These are phyloP conservation scores for Caenorhabditis tropicalis DNA, from an alignment of 1,140 invertebrate genomes.

Conservation along the genomic window DNA sequence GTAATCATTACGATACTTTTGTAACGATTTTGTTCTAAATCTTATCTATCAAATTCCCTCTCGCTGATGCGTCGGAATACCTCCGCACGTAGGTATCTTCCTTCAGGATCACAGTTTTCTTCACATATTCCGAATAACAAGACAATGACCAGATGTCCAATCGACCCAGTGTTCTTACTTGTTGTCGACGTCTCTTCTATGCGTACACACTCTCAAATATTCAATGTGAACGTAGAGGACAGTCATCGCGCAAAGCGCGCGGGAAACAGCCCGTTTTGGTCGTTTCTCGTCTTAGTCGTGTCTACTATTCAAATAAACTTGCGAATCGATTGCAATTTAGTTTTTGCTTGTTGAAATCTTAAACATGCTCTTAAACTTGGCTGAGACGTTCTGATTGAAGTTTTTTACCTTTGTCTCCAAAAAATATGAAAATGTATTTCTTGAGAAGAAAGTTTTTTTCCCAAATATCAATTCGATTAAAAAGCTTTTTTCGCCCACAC, in stretches of 20 bases:
- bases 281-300: neutral
- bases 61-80: neutral
- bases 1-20: too few species aligned
- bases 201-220: neutral
- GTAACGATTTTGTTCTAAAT: too few species aligned
- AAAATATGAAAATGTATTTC: too few species aligned
- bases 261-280: constrained; percentile 34
- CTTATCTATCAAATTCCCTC: neutral
- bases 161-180: neutral
- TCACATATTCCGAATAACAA: neutral
- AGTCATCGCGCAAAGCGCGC: constrained; percentile 28
- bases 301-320: constrained; percentile 35
- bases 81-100: constrained; percentile 5
- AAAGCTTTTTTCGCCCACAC: neutral
- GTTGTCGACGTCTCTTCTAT: neutral
- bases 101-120: neutral
- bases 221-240: neutral
- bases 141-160: constrained; percentile 4
- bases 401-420: too few species aligned
- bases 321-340: neutral
- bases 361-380: neutral
- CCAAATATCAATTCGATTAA: too few species aligned
- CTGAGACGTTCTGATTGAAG: too few species aligned
- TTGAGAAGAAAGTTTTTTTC: too few species aligned
- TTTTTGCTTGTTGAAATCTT: neutral